Base-by-base conservation (phyloP, 2,888 invertebrate genomes). In the Harpalus rufipes region DNA sequence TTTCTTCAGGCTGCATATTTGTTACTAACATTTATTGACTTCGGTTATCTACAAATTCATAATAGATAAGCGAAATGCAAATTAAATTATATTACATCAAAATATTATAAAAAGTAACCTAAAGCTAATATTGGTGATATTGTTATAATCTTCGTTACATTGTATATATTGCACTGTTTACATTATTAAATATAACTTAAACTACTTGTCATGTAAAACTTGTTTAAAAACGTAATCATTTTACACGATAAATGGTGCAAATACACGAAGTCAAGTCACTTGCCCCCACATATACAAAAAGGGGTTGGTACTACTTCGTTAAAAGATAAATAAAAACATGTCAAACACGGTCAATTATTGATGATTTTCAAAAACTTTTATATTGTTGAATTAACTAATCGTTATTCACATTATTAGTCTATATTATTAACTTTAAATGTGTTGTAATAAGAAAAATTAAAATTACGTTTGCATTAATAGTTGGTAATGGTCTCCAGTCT, bases 1-100 rank as follows among this genome's bases (percentile, higher is more conserved):
- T 88, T 81, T 89, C 87, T 25, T 90, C 88, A 87, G 78, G 78
- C 78, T 78, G 78, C 78, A 78, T 78, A 78, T 78, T 32, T 78
- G 14, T 78, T 58, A 58, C 56, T 78, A 56, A 56, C 78, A 78
- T 78, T 78, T 56, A 78, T 78, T 74, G 72, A 74, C 72, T 74
- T 74, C 14, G 7, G 72, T 74, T 74, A 74, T 74, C 72, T 74
- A 14, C 41, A 74, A 68, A 44, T 14, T 16, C 51, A 41, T 10
- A 72, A 72, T 18, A 44, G 72, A 74, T 74, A 74, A 68, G 68
- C 68, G 41, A 68, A 41, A 25, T 63, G 63, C 1, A 39, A 68
- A 74, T 74, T 41, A 18, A 41, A 44, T 44, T 74, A 74, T 68
- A 39, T 25, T 21, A 39, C 32, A 21, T 18, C 63, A 63, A 63